These are phyloP conservation scores for Mallotus villosus DNA, from an alignment of 2,797 vertebrate genomes.

Conservation along the genomic window DNA sequence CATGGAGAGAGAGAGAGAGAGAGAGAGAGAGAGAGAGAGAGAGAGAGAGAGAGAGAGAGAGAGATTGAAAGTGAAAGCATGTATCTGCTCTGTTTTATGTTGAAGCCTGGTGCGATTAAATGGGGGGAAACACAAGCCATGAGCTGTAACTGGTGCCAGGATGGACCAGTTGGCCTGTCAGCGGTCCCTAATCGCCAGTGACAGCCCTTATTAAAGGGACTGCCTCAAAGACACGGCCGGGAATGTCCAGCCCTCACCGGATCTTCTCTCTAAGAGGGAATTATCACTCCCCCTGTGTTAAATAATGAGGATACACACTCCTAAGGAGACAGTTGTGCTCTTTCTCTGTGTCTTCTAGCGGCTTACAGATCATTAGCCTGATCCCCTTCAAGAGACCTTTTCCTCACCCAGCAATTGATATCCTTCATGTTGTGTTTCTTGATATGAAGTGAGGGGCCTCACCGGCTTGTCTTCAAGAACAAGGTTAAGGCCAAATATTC, in stretches of 20 bases:
- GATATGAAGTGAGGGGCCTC: not conserved
- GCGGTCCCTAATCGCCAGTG: slow-evolving; percentile 69
- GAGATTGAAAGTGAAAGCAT: not conserved
- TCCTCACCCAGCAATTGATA: not conserved
- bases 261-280: slow-evolving; percentile 59
- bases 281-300: slow-evolving; percentile 63
- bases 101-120: slow-evolving; percentile 55
- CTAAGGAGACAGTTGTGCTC: slow-evolving; percentile 43
- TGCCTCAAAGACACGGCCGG: slow-evolving; percentile 47
- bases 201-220: slow-evolving; percentile 63
- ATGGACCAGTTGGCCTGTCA: slow-evolving; percentile 62
- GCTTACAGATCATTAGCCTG: slow-evolving; percentile 59
- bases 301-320: slow-evolving; percentile 27
- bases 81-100: not conserved
- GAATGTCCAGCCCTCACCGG: slow-evolving; percentile 59
- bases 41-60: not conserved
- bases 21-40: not conserved
- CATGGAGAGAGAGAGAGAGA: not conserved
- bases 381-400: not conserved
- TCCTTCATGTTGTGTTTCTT: not conserved
- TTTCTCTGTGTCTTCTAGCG: slow-evolving; percentile 44
- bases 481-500: not conserved
- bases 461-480: not conserved
- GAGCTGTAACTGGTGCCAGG: slow-evolving; percentile 52
- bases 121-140: slow-evolving; percentile 38